Conservation (phyloP, 2,797 vertebrate species). For the Poeciliopsis turneri region DNA sequence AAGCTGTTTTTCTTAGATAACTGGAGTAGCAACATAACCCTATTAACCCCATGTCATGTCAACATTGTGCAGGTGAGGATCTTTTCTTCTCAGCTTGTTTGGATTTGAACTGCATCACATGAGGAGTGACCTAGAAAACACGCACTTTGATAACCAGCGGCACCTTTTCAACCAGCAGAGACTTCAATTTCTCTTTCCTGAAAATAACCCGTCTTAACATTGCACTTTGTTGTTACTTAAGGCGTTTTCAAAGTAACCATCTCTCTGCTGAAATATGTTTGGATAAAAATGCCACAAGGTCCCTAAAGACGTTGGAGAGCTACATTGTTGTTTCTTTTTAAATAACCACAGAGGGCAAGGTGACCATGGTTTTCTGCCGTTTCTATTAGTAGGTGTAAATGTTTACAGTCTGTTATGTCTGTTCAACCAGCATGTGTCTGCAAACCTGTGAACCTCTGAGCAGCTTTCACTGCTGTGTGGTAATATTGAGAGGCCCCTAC, state of each 20-base stretch:
- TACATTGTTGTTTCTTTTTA: constrained; percentile 17
- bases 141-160: constrained; percentile 55
- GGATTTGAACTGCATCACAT: constrained; percentile 69
- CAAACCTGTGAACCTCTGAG: constrained; percentile 41
- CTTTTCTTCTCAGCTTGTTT: constrained; percentile 43
- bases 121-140: constrained; percentile 60
- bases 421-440: constrained; percentile 46
- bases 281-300: constrained; percentile 12
- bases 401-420: constrained; percentile 37
- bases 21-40: constrained; percentile 59
- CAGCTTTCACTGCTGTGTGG: constrained; percentile 50
- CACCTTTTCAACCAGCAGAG: constrained; percentile 35
- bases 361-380: constrained; percentile 9
- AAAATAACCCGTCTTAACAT: constrained; percentile 38
- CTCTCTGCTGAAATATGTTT: constrained; percentile 25
- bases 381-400: constrained; percentile 39
- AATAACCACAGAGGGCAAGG: constrained; percentile 12
- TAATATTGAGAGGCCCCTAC: constrained; percentile 57
- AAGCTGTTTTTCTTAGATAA: constrained; percentile 64
- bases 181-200: constrained; percentile 61
- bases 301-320: constrained; percentile 9
- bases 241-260: constrained; percentile 42
- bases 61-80: constrained; percentile 67
- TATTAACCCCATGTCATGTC: constrained; percentile 72
- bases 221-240: constrained; percentile 43